Base-by-base conservation (phyloP, 2,888 invertebrate species). In the Lasioglossum pauxillum region DNA sequence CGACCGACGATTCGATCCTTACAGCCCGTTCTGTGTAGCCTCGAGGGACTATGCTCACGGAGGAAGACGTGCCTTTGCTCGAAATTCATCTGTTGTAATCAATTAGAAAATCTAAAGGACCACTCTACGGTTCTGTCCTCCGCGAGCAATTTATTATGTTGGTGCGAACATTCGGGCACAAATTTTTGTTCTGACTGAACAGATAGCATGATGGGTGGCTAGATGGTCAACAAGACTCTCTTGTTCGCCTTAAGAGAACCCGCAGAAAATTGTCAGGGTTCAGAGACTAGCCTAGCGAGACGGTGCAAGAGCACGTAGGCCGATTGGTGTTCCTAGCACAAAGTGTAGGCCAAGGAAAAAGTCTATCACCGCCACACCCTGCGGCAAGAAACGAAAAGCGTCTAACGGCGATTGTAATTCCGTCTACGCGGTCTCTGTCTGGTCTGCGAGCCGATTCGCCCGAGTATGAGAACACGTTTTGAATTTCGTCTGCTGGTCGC, bases 291-390 rank as follows among this genome's bases (percentile, higher is more conserved):
- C 64, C 31, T 64, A 27, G 53, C n/a, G n/a, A 12, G 23, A 57
- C 57, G 12, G 57, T 12, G 10, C n/a, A 27, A 57, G n/a, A n/a
- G 23, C n/a, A 75, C 35, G 74, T 69, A 69, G 69, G 38, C 69
- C 38, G 38, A 35, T 19, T 71, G 69, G 35, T 64, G 75, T 75
- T 35, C 57, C 72, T 27, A 27, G 31, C 67, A 82, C 78, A 75
- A 81, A 83, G 89, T 90, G 90, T 90, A 90, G 89, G 89, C 84
- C 46, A 82, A 23, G 53, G 57, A 75, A 90, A 82, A 82, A 82
- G 85, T 82, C 85, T 82, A 82, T 90, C 81, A 81, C 82, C 82
- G 87, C 90, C 90, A 90, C 90, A 83, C 90, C 90, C 87, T 90
- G 57, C 81, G 82, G 60, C 87, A 44, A 81, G 46, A 85, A 75